Evolutionary conservation across 2,797 vertebrate genomes (phyloP).

Genomic region (Onychomys arenicola): DNA sequence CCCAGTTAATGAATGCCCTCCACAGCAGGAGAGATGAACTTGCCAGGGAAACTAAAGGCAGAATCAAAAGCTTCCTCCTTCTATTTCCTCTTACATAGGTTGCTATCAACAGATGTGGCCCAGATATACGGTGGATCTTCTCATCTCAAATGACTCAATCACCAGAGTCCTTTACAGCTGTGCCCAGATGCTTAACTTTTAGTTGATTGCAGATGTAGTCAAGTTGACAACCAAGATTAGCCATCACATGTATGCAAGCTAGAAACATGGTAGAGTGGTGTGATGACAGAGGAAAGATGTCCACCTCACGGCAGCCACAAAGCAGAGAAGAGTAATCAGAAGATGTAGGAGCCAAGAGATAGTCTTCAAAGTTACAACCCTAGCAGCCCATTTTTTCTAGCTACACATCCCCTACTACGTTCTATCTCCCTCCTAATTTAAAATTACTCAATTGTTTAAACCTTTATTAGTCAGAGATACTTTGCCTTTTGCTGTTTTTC

Average conservation of each 20-base stretch:
- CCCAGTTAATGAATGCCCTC: background rate
- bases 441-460: background rate
- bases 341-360: background rate
- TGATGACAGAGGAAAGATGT: background rate
- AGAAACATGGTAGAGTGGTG: background rate
- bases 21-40: background rate
- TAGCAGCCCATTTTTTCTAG: no score
- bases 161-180: background rate
- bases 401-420: background rate
- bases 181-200: background rate
- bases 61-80: background rate
- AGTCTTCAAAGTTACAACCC: background rate
- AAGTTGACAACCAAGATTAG: background rate
- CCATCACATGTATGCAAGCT: background rate
- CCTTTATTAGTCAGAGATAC: background rate
- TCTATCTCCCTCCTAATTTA: background rate
- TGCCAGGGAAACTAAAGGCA: background rate
- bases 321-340: background rate
- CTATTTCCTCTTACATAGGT: background rate
- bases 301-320: background rate
- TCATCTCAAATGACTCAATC: background rate
- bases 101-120: background rate
- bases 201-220: background rate
- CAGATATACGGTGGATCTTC: background rate
- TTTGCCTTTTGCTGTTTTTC: background rate